Evolutionary conservation across 2,113 vertebrate species (phyloP).

Genomic region (Buteo buteo): DNA sequence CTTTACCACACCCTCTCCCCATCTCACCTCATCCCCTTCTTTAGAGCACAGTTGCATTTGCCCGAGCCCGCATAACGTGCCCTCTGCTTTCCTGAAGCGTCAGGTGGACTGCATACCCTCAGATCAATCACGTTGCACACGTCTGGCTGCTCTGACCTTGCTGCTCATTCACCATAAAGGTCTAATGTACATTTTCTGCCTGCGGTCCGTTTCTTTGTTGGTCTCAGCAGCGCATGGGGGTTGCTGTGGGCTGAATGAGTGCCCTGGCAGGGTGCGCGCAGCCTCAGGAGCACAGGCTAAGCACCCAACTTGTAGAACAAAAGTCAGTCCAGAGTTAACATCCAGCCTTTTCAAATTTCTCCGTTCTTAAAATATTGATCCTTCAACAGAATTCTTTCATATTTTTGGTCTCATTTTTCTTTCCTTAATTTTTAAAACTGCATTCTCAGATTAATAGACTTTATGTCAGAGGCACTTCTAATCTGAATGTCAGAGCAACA

Average conservation of each 20-base stretch:
- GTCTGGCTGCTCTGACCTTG: not conserved
- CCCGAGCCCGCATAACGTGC: not conserved
- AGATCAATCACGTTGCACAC: not conserved
- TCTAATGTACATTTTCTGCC: not conserved
- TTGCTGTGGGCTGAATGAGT: not conserved
- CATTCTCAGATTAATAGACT: not conserved
- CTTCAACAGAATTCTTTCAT: not conserved
- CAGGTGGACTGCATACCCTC: not conserved
- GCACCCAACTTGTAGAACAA: not conserved
- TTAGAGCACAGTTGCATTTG: not conserved
- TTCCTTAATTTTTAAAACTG: not conserved
- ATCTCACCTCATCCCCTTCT: not conserved
- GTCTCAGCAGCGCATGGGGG: not conserved
- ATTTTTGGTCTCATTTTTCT: not conserved
- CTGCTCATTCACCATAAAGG: not conserved
- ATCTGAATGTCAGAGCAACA: not conserved
- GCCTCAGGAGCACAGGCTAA: not conserved
- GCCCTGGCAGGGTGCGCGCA: not conserved
- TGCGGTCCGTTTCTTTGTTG: accelerated
- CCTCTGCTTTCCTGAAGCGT: not conserved
- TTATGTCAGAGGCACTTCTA: not conserved
- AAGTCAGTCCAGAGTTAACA: not conserved
- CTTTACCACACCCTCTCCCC: not conserved
- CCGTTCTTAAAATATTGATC: not conserved
- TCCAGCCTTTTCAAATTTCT: not conserved